These are phyloP conservation scores for Helogale parvula DNA, from an alignment of 2,113 vertebrate genomes.

Conservation along the genomic window DNA sequence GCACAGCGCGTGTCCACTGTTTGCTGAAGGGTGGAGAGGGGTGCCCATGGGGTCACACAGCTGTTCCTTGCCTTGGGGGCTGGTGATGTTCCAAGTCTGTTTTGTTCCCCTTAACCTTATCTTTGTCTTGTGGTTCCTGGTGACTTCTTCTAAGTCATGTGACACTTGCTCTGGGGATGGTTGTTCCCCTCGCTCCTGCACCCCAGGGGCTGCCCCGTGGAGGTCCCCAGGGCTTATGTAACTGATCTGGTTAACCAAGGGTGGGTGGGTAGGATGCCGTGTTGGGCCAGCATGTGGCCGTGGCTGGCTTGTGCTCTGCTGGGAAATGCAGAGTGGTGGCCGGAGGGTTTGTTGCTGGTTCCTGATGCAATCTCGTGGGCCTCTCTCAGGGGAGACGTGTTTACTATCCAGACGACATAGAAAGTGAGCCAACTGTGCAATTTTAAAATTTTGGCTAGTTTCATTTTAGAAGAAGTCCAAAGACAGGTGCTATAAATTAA, in stretches of 20 bases:
- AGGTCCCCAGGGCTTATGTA: not conserved
- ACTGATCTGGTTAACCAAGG: not conserved
- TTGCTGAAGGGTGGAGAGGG: not conserved
- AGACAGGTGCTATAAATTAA: not conserved
- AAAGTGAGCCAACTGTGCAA: not conserved
- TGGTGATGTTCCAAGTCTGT: not conserved
- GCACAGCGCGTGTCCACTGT: rapidly evolving
- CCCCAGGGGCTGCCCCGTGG: not conserved
- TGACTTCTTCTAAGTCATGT: conserved; percentile 50
- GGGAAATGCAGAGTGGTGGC: not conserved
- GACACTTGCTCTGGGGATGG: not conserved
- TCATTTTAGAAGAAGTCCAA: not conserved
- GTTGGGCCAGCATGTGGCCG: rapidly evolving
- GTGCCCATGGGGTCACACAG: rapidly evolving
- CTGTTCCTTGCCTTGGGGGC: not conserved
- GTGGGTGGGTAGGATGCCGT: rapidly evolving
- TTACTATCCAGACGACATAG: not conserved
- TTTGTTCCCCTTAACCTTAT: not conserved
- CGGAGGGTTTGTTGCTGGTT: rapidly evolving
- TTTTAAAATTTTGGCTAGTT: not conserved
- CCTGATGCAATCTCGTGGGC: not conserved
- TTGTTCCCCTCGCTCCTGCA: not conserved
- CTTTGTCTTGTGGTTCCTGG: not conserved
- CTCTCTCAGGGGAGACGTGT: not conserved
- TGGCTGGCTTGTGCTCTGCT: rapidly evolving